These are phyloP conservation scores for Gasterosteus aculeatus DNA, from an alignment of 2,113 vertebrate genomes.

Conservation along the genomic window DNA sequence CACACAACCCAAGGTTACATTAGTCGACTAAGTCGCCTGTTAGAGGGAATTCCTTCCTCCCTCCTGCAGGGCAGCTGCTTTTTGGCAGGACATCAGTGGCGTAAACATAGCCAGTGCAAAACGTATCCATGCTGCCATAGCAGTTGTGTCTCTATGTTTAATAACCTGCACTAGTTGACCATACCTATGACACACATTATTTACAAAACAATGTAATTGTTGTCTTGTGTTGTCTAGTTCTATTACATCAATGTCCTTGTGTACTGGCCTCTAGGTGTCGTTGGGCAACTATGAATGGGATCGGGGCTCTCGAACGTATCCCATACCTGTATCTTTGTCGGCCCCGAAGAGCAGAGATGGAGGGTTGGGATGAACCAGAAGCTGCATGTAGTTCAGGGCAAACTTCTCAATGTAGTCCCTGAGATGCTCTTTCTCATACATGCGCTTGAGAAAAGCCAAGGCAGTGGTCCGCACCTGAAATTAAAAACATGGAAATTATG, in stretches of 20 bases:
- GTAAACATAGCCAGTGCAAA: background rate
- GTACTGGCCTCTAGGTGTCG: background rate
- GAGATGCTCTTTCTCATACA: slow-evolving; percentile 95
- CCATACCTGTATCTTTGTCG: slow-evolving; percentile 91
- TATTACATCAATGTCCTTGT: background rate
- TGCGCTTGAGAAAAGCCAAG: slow-evolving; percentile 90
- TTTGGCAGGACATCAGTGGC: background rate
- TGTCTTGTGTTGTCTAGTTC: background rate
- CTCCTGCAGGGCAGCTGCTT: background rate
- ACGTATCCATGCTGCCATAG: background rate
- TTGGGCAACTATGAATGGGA: background rate
- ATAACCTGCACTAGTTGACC: background rate
- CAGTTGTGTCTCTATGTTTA: background rate
- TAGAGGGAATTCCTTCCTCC: too few species aligned
- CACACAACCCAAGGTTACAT: background rate
- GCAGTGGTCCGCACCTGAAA: slow-evolving; percentile 91
- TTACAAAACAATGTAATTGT: background rate
- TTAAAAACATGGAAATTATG: slow-evolving; percentile 28
- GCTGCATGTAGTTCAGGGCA: slow-evolving; percentile 95
- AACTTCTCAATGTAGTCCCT: slow-evolving; percentile 95
- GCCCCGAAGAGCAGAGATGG: slow-evolving; percentile 92
- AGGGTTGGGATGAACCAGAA: slow-evolving; percentile 94
- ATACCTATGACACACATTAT: background rate
- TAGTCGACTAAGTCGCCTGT: background rate
- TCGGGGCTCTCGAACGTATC: background rate